Base-by-base conservation (phyloP, 2,113 vertebrate species). In the Ptilorrhoa leucosticta region DNA sequence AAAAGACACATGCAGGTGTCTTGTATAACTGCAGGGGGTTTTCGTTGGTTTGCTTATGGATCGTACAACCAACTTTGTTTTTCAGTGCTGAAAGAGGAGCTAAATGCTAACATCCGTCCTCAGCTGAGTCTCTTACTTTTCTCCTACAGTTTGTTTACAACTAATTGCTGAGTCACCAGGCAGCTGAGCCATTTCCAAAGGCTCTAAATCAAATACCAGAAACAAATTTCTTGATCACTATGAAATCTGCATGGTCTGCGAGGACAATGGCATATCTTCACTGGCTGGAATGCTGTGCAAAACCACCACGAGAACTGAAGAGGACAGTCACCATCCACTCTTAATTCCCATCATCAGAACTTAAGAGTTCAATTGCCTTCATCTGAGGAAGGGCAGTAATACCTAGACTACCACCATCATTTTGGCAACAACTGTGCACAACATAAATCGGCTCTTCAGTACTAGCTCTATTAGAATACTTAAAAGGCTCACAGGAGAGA, bases 141-240 rank as follows among this genome's bases (percentile, higher is more conserved):
- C 85, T 92, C 65, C 76, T 78, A 73, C 76, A 71, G 72, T 83
- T 94, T 96, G 94, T 93, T 96, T 96, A 96, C 92, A 97, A 95
- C 83, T 95, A 93, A 95, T 66, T 96, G 96, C 96, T 93, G 93
- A 97, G 95, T 97, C 94, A 96, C 90, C 53, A 87, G 80, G 72
- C 92, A 94, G 92, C 69, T 70, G 42, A 96, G 81, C 27, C 79
- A 92, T 31, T 83, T 93, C 83, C 60, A 95, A 92, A 83, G 90
- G 51, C 71, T 63, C 63, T 48, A 84, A 79, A 89, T 89, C 71
- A 92, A 90, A 56, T 48, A 54, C 33, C 44, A 78, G 45, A 81
- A 72, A 81, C 2, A 51, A 45, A 83, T 75, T 82, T 89, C 37
- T 68, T n/a, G 16, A 88, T 68, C 0, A 0, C 20, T 63, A 12